Base-by-base conservation (phyloP, 2,113 vertebrate species). In the Tonatia bakeri region DNA sequence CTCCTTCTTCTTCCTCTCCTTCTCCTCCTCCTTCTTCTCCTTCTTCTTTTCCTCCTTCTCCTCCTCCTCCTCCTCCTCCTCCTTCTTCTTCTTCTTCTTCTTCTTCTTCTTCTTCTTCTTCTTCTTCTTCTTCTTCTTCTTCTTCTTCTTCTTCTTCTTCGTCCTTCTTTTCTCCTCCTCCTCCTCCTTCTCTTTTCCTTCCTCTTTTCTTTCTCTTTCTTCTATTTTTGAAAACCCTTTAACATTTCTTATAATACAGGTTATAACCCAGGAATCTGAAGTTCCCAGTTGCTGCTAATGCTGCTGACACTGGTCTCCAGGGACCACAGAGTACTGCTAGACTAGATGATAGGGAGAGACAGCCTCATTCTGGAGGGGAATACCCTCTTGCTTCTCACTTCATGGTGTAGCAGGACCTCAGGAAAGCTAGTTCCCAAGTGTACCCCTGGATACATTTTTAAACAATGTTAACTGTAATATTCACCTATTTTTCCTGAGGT, bases 401-500 rank as follows among this genome's bases (percentile, higher is more conserved):
- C 22, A 26, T 56, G 15, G 33, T 76, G 17, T 72, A 81, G 11
- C 59, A 92, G 28, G 67, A 76, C 36, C 36, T 87, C 28, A 94
- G 38, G 40, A 94, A 90, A 80, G 16, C 31, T 84, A 43, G 61
- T 72, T 90, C 28, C 13, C n/a, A 94, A 89, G 80, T 38, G 4
- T 11, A 91, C 16, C 15, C 75, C 26, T 90, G 52, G 7, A 67
- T 94, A 84, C 56, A 16, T 72, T 38, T 70, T 14, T 26, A 38
- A 64, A 65, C 87, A 91, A 84, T 54, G 1, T 61, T 94, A 96
- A 69, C 43, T 73, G 28, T 56, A 67, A 88, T 31, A 91, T 43
- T 90, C 64, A 91, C 59, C 64, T 76, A 65, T 92, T 79, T 73
- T 36, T 96, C 89, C 88, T 97, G 94, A 97, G 93, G 92, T 47